A percentile compares a stretch with the other conserved stretches of the same genome.
Evolutionary conservation across 2,888 invertebrate genomes (phyloP).

Genomic region (Miltochrista miniata): DNA sequence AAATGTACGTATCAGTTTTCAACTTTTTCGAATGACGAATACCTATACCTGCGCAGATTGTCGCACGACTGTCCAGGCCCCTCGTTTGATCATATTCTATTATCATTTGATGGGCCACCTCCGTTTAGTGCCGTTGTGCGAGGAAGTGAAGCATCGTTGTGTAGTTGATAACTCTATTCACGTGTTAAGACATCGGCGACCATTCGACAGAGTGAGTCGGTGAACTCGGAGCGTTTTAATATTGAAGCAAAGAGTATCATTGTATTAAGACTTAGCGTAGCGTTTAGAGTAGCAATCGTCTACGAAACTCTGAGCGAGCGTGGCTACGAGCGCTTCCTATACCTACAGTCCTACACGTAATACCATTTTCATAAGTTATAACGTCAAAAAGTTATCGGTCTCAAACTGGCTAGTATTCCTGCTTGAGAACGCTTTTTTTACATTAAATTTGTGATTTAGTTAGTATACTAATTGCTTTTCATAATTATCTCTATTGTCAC

Average conservation of each 20-base stretch:
- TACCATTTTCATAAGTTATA: no score
- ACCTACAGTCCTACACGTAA: no score
- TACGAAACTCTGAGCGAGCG: no score
- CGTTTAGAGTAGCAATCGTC: no score
- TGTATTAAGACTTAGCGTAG: no score
- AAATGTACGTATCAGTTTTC: slow-evolving; percentile 15
- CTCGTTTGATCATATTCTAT: slow-evolving; percentile 66
- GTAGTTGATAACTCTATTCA: slow-evolving; percentile 41
- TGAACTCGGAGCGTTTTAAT: slow-evolving; percentile 39
- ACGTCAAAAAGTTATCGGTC: no score
- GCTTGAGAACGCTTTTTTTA: no score
- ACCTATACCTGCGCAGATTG: slow-evolving; percentile 61
- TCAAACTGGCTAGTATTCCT: no score
- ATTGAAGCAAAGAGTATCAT: neutral
- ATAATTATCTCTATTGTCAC: no score
- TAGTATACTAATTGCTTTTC: no score
- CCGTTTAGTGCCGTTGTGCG: slow-evolving; percentile 72
- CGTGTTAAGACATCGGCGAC: slow-evolving; percentile 32
- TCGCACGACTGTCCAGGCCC: slow-evolving; percentile 68
- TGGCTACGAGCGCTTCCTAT: no score
- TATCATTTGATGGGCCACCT: slow-evolving; percentile 79
- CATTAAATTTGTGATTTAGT: no score
- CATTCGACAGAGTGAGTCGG: slow-evolving; percentile 43
- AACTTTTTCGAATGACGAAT: slow-evolving; percentile 39
- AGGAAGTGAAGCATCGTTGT: slow-evolving; percentile 47